Conservation (phyloP, 2,113 vertebrate species). For the Silurus asotus region DNA sequence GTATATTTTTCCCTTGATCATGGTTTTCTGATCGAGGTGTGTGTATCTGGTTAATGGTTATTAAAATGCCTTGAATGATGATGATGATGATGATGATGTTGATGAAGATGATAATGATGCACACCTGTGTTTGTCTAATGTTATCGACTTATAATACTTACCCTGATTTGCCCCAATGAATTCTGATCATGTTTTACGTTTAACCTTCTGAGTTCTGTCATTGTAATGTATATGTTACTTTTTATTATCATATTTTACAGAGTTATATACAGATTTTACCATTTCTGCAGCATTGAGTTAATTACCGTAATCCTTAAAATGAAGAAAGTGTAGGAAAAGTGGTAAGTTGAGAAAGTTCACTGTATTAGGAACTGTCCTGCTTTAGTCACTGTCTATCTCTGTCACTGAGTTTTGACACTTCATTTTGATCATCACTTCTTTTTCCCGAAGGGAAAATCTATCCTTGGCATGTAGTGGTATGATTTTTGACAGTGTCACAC, state of each 20-base stretch:
- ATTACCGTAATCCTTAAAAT: not conserved
- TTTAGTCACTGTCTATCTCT: conserved; percentile 23
- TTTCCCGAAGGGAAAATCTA: conserved; percentile 8
- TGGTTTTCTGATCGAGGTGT: not conserved
- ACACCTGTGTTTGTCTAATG: not conserved
- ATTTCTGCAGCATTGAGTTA: not conserved
- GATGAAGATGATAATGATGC: not conserved
- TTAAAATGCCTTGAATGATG: not conserved
- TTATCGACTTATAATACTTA: not conserved
- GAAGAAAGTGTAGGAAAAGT: not conserved
- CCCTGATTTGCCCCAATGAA: not conserved
- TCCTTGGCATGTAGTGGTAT: conserved; percentile 13
- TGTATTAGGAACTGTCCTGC: not conserved
- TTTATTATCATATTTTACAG: not conserved
- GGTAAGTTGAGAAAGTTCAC: not conserved
- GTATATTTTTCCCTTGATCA: not conserved
- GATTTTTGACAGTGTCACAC: conserved; percentile 18
- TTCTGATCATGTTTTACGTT: not conserved
- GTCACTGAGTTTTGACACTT: conserved; percentile 24
- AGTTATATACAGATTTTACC: not conserved
- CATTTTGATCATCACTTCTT: conserved; percentile 16
- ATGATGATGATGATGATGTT: not conserved
- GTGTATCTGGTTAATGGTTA: not conserved
- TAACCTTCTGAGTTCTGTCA: not conserved
- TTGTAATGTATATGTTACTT: not conserved